Evolutionary conservation across 2,888 invertebrate genomes (phyloP).

Genomic region (Omphaloscelis lunosa): DNA sequence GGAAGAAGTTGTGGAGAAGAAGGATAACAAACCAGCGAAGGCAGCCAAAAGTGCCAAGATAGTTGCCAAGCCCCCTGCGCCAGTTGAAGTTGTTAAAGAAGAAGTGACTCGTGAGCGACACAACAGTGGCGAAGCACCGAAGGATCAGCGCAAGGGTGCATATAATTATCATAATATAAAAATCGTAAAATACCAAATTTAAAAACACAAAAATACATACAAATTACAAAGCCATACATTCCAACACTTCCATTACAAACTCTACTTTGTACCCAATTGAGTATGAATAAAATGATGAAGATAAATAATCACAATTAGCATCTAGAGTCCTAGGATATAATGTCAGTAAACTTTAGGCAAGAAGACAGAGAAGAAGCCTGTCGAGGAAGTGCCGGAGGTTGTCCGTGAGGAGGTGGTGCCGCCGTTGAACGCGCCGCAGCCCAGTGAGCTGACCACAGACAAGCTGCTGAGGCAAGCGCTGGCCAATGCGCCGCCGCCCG

Average conservation of each 20-base stretch:
- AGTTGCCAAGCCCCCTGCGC: constrained; percentile 68
- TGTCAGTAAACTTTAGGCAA: constrained; percentile 73
- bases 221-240: constrained; percentile 13
- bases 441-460: constrained; percentile 86
- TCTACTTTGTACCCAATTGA: not conserved
- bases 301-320: not conserved
- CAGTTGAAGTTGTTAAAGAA: constrained; percentile 78
- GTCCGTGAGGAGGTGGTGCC: constrained; percentile 81
- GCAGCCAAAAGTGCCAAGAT: constrained; percentile 73
- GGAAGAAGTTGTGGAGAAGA: constrained; percentile 83
- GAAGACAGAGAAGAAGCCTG: constrained; percentile 81
- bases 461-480: constrained; percentile 85
- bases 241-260: not conserved
- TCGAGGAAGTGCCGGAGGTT: constrained; percentile 71
- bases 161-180: constrained; percentile 2
- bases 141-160: constrained; percentile 87
- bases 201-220: constrained; percentile 8
- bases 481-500: constrained; percentile 70
- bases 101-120: constrained; percentile 78
- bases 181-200: not conserved
- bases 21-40: constrained; percentile 77
- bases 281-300: not conserved
- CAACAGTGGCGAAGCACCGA: constrained; percentile 80
- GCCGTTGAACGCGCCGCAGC: constrained; percentile 84
- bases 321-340: constrained; percentile 15